phyloP scores from a whole-genome alignment of 2,113 vertebrate genomes.

The Mormoops blainvillei region DNA sequence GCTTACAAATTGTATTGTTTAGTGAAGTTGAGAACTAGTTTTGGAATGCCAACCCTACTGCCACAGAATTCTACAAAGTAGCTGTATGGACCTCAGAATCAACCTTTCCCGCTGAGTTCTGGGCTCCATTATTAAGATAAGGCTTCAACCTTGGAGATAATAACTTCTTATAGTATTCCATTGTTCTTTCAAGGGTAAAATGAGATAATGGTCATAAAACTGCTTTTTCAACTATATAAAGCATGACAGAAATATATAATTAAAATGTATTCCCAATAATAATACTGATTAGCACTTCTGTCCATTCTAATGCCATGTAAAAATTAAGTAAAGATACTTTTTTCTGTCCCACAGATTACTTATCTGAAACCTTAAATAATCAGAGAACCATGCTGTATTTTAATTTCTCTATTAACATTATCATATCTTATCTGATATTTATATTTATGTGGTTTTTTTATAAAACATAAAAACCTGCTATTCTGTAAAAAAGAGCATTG shows the following conservation, averaged over 20 bases:
- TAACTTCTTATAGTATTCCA: background rate
- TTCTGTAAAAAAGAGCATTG: background rate
- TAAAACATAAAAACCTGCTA: background rate
- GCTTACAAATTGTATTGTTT: background rate
- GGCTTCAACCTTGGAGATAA: background rate
- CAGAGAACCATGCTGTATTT: background rate
- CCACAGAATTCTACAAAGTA: background rate
- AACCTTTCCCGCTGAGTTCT: background rate
- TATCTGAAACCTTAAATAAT: background rate
- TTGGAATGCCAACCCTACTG: background rate
- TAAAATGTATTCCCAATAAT: background rate
- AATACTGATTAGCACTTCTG: background rate
- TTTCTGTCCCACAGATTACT: background rate
- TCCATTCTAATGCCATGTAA: background rate
- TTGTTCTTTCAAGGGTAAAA: background rate
- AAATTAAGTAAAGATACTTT: background rate
- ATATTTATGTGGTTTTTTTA: background rate
- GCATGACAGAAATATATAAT: background rate
- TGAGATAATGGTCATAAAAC: background rate
- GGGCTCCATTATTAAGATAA: background rate
- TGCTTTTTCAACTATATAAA: background rate
- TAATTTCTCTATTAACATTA: background rate
- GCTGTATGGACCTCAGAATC: background rate
- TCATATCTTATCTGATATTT: background rate
- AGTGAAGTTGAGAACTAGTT: background rate